phyloP scores from a whole-genome alignment of 2,113 vertebrate species.

The Calidris pygmaea region DNA sequence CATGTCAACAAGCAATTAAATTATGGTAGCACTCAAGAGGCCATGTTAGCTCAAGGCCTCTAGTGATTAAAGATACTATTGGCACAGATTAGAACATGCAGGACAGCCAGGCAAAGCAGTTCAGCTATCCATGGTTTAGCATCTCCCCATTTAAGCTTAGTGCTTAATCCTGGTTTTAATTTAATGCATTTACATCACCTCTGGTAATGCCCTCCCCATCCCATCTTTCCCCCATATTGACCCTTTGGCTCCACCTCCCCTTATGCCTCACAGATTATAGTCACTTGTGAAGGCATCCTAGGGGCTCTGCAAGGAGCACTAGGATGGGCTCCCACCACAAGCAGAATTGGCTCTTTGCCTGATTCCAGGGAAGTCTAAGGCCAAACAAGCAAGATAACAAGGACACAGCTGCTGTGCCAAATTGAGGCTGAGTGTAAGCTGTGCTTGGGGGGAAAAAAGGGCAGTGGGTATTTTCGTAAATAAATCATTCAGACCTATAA shows the following conservation, averaged over 20 bases:
- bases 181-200: constrained; percentile 56
- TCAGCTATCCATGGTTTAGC: constrained; percentile 10
- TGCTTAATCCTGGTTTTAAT: constrained; percentile 59
- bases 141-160: constrained; percentile 35
- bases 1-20: background rate
- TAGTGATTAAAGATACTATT: background rate
- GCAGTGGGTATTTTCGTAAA: background rate
- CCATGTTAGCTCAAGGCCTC: background rate
- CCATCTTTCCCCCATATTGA: constrained; percentile 1
- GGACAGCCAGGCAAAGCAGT: constrained; percentile 30
- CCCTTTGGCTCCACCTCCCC: constrained; percentile 37
- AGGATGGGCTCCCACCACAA: background rate
- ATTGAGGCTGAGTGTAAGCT: background rate
- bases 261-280: background rate
- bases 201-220: background rate
- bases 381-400: background rate
- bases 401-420: background rate
- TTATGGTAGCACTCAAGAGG: background rate
- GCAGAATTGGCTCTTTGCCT: background rate
- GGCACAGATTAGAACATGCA: constrained; percentile 23
- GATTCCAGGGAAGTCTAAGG: background rate
- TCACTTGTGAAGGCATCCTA: background rate
- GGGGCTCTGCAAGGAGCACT: background rate
- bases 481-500: background rate
- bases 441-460: background rate